A percentile compares a stretch with the other conserved stretches of the same genome.
phyloP scores from a whole-genome alignment of 2,888 invertebrate genomes.

The Sinelater perroti region DNA sequence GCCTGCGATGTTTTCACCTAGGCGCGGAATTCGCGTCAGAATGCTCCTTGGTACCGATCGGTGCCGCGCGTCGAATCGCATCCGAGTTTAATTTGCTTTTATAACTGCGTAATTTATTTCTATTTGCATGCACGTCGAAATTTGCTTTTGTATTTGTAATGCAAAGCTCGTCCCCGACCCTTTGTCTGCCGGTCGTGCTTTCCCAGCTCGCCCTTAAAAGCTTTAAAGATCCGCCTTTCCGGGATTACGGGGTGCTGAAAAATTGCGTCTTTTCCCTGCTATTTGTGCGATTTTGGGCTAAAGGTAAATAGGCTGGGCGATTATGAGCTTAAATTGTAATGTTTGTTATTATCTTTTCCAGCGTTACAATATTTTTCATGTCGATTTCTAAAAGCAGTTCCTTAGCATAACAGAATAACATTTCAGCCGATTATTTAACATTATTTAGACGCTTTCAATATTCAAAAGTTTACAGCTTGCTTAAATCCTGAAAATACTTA shows the following conservation, averaged over 20 bases:
- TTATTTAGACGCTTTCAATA: no score
- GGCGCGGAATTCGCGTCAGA: background rate
- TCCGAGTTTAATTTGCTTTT: background rate
- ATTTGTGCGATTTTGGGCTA: conserved; percentile 11
- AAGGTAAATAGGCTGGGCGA: conserved; percentile 11
- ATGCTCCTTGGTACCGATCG: background rate
- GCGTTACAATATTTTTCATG: conserved; percentile 3
- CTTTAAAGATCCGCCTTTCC: conserved; percentile 13
- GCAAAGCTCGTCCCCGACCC: conserved; percentile 1
- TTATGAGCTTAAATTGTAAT: conserved; percentile 13
- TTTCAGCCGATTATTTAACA: no score
- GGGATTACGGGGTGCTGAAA: conserved; percentile 9
- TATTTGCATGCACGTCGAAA: background rate
- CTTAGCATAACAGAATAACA: no score
- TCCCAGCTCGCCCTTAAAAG: conserved; percentile 9
- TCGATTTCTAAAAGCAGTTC: no score
- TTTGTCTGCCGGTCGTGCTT: conserved; percentile 5
- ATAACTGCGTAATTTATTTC: background rate
- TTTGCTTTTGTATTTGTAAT: conserved; percentile 11
- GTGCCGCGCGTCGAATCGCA: no score
- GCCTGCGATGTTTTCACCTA: conserved; percentile 8
- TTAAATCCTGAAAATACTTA: no score
- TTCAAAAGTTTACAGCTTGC: no score
- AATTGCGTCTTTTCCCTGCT: conserved; percentile 7
- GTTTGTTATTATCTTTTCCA: conserved; percentile 8